These are phyloP conservation scores for Drosophila yakuba DNA, from an alignment of 1,140 invertebrate species.

Conservation along the genomic window DNA sequence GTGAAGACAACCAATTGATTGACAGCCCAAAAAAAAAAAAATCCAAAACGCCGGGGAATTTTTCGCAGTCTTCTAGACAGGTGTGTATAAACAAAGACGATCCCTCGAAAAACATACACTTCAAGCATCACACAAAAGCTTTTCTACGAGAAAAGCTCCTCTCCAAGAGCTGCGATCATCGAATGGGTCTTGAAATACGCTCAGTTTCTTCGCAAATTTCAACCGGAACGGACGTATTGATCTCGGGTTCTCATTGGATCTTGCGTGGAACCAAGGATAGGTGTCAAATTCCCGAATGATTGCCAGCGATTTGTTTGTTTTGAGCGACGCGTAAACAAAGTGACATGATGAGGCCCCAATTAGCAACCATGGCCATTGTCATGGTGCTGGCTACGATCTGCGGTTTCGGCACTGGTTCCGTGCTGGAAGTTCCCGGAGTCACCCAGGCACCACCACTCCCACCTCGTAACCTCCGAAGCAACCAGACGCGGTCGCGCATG, in stretches of 20 bases:
- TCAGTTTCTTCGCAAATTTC: conserved; percentile 48
- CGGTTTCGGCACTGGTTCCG: conserved; percentile 6
- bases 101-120: conserved; percentile 8
- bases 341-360: conserved; percentile 36
- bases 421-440: conserved; percentile 10
- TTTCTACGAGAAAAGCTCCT: conserved; percentile 11
- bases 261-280: conserved; percentile 7
- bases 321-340: conserved; percentile 18
- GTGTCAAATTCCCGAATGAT: conserved; percentile 6
- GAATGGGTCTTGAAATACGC: not conserved
- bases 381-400: conserved; percentile 7
- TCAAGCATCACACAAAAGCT: conserved; percentile 19
- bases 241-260: not conserved
- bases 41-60: conserved; percentile 14
- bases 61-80: conserved; percentile 20
- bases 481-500: conserved; percentile 18
- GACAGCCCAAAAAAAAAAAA: conserved; percentile 44
- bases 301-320: conserved; percentile 10
- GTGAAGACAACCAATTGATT: conserved; percentile 33
- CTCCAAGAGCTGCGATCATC: not conserved
- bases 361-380: conserved; percentile 5
- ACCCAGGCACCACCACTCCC: conserved; percentile 9
- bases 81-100: conserved; percentile 54
- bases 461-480: not conserved
- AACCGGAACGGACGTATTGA: conserved; percentile 27